Evolutionary conservation across 2,888 invertebrate genomes (phyloP).

Genomic region (Agrochola macilenta): DNA sequence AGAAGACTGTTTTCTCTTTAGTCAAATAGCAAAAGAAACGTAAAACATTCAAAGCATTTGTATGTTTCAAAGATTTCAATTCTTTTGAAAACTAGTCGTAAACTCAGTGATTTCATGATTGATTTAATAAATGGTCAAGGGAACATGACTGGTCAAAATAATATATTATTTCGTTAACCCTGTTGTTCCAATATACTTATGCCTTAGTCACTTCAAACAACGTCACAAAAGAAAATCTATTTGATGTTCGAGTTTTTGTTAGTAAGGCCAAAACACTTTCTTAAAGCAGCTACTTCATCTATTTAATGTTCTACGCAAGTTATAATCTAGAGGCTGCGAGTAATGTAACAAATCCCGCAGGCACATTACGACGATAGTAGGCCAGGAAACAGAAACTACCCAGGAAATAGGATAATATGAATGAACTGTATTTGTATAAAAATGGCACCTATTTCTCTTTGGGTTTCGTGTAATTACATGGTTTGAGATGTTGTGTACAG

Average conservation of each 20-base stretch:
- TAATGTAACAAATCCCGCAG: slow-evolving; percentile 42
- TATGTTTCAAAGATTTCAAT: neutral
- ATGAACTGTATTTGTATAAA: slow-evolving; percentile 41
- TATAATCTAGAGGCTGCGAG: slow-evolving; percentile 51
- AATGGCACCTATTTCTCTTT: slow-evolving; percentile 26
- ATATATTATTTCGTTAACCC: neutral
- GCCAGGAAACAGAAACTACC: slow-evolving; percentile 11
- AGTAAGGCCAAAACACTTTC: slow-evolving; percentile 40
- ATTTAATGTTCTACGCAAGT: slow-evolving; percentile 54
- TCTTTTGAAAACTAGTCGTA: neutral
- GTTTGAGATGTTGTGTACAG: slow-evolving; percentile 4
- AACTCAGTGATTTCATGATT: neutral
- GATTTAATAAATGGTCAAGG: too few species aligned
- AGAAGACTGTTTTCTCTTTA: neutral
- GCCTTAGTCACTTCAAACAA: slow-evolving; percentile 3
- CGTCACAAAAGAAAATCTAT: slow-evolving; percentile 21
- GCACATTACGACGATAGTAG: slow-evolving; percentile 44
- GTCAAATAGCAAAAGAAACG: neutral
- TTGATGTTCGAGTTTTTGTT: slow-evolving; percentile 14
- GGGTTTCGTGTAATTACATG: slow-evolving; percentile 24
- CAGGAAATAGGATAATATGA: slow-evolving; percentile 38
- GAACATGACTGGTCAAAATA: neutral
- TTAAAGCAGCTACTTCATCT: slow-evolving; percentile 49
- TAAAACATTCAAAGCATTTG: neutral
- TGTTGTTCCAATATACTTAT: neutral